Evolutionary conservation across 2,888 invertebrate species (phyloP), one percentile per base, ranked within the genome.

Genomic region (Parthenolecanium corni): DNA sequence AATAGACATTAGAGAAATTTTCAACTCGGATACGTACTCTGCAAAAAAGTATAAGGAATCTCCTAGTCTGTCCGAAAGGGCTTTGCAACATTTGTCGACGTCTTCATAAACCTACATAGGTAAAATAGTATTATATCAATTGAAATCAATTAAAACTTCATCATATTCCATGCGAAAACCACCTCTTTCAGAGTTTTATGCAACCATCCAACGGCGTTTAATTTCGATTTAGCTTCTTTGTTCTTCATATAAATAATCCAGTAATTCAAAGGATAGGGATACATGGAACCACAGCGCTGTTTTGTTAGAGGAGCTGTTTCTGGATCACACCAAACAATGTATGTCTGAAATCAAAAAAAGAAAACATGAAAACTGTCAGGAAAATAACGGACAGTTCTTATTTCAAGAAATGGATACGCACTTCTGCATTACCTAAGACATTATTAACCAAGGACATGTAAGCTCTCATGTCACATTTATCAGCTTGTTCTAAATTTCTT

Each of bases 391-490:
- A 40, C 14, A 25, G 3, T 12, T 52, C n/a, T 1, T 1, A 52
- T 1, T 40, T 23, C 54, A 46, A 46, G 56, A 56, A 53, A 46
- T n/a, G n/a, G n/a, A n/a, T n/a, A 52, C 68, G 68, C 70, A 87
- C 86, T 80, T 96, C 95, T 24, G 95, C 92, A 76, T 91, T 90
- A 53, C 86, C 85, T 57, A 97, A 77, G 0, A 94, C 88, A 70
- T 87, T 86, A 64, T 89, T 88, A 3, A 94, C 86, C 18, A 96
- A 77, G 2, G 91, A 87, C 77, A 94, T 90, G 72, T 92, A 95
- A 0, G 96, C 94, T 68, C 90, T 80, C 84, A 96, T 85, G 71
- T 97, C 96, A 0, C 89, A 85, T 71, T 86, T 86, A 70, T 65
- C 53, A 12, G 56, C 14, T 24, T 54, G 36, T n/a, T 53, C 56